phyloP scores from a whole-genome alignment of 1,140 invertebrate genomes.

The Drosophila grimshawi region DNA sequence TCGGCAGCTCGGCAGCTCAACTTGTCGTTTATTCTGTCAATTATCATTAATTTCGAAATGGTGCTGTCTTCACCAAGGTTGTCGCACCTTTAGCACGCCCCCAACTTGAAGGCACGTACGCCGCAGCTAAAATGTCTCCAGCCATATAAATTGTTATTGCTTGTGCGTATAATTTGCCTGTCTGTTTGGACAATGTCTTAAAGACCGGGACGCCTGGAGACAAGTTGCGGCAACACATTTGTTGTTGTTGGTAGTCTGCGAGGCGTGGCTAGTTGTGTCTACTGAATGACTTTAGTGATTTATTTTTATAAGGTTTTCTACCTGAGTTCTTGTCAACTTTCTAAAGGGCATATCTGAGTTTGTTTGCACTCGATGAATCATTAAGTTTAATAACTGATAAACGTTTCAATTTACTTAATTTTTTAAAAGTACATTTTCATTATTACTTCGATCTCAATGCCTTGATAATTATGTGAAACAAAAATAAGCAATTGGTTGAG shows the following conservation, averaged over 20 bases:
- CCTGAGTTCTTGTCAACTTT: background rate
- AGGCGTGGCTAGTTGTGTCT: constrained; percentile 18
- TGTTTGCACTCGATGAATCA: too few species aligned
- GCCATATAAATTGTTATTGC: constrained; percentile 78
- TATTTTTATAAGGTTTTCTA: constrained; percentile 30
- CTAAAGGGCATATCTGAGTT: background rate
- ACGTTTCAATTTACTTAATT: too few species aligned
- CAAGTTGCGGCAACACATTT: constrained; percentile 1
- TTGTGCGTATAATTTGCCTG: constrained; percentile 59
- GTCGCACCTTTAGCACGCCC: constrained; percentile 64
- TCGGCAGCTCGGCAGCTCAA: constrained; percentile 54
- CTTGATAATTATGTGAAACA: too few species aligned
- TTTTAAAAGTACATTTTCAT: too few species aligned
- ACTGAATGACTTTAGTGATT: constrained; percentile 26
- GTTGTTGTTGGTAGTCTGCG: constrained; percentile 28
- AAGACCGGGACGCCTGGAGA: constrained; percentile 42
- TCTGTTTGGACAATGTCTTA: constrained; percentile 49
- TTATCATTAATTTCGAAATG: constrained; percentile 81
- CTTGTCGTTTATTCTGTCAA: constrained; percentile 81
- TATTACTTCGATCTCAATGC: too few species aligned
- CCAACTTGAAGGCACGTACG: constrained; percentile 57
- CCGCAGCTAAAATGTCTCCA: constrained; percentile 43
- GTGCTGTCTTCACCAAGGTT: constrained; percentile 70
- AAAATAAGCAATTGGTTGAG: too few species aligned
- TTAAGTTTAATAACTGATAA: too few species aligned